Base-by-base conservation (phyloP, 2,113 vertebrate genomes). In the Axis porcinus region DNA sequence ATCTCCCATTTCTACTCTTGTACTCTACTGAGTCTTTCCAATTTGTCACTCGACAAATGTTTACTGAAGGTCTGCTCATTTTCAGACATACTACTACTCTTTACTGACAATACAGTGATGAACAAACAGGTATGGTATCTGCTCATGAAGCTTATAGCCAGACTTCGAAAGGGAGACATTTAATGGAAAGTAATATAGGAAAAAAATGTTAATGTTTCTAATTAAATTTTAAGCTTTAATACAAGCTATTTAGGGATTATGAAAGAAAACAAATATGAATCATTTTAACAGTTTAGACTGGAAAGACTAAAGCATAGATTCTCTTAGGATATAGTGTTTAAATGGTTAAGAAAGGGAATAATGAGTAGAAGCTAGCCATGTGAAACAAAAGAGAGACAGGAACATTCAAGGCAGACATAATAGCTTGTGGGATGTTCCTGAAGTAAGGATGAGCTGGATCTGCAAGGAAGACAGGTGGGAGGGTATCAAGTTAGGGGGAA, bases 371-470 rank as follows among this genome's bases (percentile, higher is more conserved):
- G 64, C 74, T 97, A 86, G 30, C 76, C 91, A 85, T 43, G 62
- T 97, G 92, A 97, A 97, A 28, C 45, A n/a, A 87, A 70, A 28
- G 3, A 47, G 55, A 92, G 17, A 96, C 45, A 62, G 79, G 93
- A 95, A 76, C 64, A 84, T 97, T 95, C 23, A 43, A 96, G 67
- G n/a, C 76, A 64, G 30, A 45, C 21, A 64, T 52, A 88, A 86
- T 47, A 81, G 10, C 23, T 19, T 92, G 14, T 74, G 58, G 52
- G 45, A 92, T 95, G 76, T 79, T 93, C 45, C 81, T 47, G n/a
- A 92, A 43, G 19, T 78, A 74, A 81, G 88, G 5, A 97, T 83
- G 21, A 54, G 6, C 54, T 43, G 52, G 27, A 93, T 93, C 87
- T 96, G 92, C 33, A 45, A 70, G 60, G 94, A 89, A 12, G 4